These are phyloP conservation scores for Gadus macrocephalus DNA, from an alignment of 2,113 vertebrate species.

Conservation along the genomic window DNA sequence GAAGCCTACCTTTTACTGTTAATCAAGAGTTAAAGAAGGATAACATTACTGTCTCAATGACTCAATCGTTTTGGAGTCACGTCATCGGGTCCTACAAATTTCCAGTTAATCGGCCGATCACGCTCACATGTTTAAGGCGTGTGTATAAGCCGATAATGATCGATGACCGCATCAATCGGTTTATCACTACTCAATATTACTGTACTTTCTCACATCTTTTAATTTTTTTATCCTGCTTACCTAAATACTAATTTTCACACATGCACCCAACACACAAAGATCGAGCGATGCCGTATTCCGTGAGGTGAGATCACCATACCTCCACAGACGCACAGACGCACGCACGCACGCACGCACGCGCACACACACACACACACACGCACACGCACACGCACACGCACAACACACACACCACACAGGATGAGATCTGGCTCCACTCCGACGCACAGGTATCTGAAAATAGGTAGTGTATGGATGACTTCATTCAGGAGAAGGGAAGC, in stretches of 20 bases:
- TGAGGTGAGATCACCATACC: constrained; percentile 40
- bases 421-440: constrained; percentile 63
- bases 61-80: too few relatives aligned
- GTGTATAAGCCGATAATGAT: too few relatives aligned
- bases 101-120: too few relatives aligned
- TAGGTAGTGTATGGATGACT: constrained; percentile 65
- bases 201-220: too few relatives aligned
- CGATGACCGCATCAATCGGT: too few relatives aligned
- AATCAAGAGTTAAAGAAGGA: too few relatives aligned
- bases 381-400: neutral
- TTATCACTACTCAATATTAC: too few relatives aligned
- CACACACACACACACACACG: constrained; percentile 8
- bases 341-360: neutral
- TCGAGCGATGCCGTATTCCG: constrained; percentile 13
- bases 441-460: constrained; percentile 67
- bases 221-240: neutral
- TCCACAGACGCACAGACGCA: constrained; percentile 2
- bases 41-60: too few relatives aligned
- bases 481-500: constrained; percentile 62
- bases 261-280: constrained; percentile 17
- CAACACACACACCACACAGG: constrained; percentile 39
- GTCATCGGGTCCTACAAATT: too few relatives aligned
- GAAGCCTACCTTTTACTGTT: too few relatives aligned
- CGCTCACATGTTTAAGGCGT: too few relatives aligned
- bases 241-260: neutral